Base-by-base conservation (phyloP, 2,888 invertebrate genomes). In the Sceliomorpha sp. region DNA sequence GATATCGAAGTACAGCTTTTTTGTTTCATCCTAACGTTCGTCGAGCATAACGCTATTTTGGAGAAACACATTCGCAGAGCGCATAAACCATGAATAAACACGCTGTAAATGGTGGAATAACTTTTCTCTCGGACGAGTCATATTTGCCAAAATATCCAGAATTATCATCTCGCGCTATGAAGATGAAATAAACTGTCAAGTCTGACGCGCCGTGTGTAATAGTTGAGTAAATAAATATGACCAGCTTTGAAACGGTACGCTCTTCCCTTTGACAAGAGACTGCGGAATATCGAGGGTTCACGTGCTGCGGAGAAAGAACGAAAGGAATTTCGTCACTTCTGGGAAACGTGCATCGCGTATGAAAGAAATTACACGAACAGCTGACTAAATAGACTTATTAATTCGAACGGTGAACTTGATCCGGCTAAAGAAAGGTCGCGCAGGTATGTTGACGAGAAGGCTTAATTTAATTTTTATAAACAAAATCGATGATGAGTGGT, bases 101-200 rank as follows among this genome's bases (percentile, higher is more conserved):
- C 20, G 15, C 7, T 12, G 4, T 5, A 39, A 40, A 27, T n/a
- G 42, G 9, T n/a, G 26, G 8, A 4, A 1, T 4, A 31, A n/a
- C 26, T 29, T 24, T 9, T 45, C 42, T 13, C 36, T 14, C 9
- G 9, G 10, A 42, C 39, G 31, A 14, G 17, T 67, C 60, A 69
- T 68, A 63, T 58, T 58, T 63, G 44, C 53, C 47, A 7, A 51
- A 51, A 60, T 59, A 48, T 37, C 47, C 39, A 58, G 24, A 56
- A 53, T 69, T 55, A 63, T 63, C 55, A 55, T 56, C 50, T 14
- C 24, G 20, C 48, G 50, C 40, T 47, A 58, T 47, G 58, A 34
- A 53, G 45, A 67, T 48, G 59, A 67, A 60, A 60, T 67, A 44
- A 60, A 67, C 67, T 67, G 67, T 60, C 67, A 67, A n/a, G 60